Evolutionary conservation across 2,888 invertebrate species (phyloP).

Genomic region (Patella depressa): DNA sequence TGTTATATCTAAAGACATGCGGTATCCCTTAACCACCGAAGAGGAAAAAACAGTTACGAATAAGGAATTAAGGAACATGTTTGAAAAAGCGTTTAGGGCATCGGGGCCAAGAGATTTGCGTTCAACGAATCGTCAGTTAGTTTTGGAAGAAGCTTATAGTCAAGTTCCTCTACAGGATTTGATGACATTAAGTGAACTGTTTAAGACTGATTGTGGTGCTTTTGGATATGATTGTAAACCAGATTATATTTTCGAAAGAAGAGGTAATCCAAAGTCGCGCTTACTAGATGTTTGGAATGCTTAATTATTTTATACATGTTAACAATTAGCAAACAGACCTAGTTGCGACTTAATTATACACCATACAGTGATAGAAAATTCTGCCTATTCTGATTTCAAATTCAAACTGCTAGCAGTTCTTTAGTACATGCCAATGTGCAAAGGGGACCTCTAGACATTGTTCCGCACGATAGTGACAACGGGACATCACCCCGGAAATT

Average conservation of each 20-base stretch:
- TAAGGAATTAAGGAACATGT: background rate
- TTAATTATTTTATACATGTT: background rate
- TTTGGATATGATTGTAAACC: slow-evolving; percentile 8
- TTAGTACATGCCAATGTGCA: too few relatives aligned
- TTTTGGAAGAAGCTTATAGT: background rate
- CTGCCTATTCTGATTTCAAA: too few relatives aligned
- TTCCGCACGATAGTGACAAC: too few relatives aligned
- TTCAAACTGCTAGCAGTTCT: too few relatives aligned
- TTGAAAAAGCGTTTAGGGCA: background rate
- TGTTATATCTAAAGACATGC: background rate
- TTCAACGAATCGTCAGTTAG: background rate
- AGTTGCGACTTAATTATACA: too few relatives aligned
- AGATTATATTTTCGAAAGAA: background rate
- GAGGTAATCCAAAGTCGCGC: background rate
- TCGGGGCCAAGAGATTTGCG: background rate
- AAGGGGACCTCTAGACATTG: too few relatives aligned
- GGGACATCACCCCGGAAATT: too few relatives aligned
- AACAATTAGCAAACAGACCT: too few relatives aligned
- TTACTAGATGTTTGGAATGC: background rate
- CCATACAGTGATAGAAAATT: too few relatives aligned
- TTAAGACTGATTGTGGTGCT: background rate
- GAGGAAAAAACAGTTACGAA: background rate
- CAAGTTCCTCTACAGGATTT: background rate
- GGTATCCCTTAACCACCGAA: background rate
- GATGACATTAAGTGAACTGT: background rate